Base-by-base conservation (phyloP, 2,797 vertebrate genomes). In the Varecia variegata region DNA sequence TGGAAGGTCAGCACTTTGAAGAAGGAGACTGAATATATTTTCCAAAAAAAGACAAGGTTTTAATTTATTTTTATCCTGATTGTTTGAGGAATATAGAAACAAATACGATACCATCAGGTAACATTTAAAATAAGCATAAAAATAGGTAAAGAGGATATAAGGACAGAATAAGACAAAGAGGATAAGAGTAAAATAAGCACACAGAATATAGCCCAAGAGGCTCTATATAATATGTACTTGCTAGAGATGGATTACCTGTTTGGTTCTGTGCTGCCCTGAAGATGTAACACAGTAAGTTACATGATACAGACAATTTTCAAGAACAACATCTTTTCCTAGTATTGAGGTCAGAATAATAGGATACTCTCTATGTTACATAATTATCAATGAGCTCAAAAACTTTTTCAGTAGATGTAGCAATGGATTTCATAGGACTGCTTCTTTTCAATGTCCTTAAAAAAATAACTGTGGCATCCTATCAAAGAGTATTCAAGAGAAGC, bases 1-100 rank as follows among this genome's bases (percentile, higher is more conserved):
- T 93, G 10, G 23, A 23, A 85, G 83, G 58, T 92, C 38, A 90
- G 50, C 43, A 76, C 25, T 94, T 90, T 96, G 58, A 96, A 93
- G 68, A 81, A 93, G 76, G 32, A 88, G 7, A 86, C 20, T 86
- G 40, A 94, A 43, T 67, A 58, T 52, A 15, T 95, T 83, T 67
- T 47, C 65, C 7, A 68, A 50, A 93, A 43, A 43, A 74, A 43
- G 67, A n/a, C 10, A 77, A 30, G 14, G 2, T 93, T 95, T 96
- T 88, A 76, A 50, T 73, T 94, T 88, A 47, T n/a, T 94, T 93
- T 82, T 93, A 87, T 84, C 56, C 25, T 88, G 12, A 56, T 79
- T 85, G 5, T 50, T 50, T 92, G 20, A 68, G n/a, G 25, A 83
- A 74, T 87, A 43, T 43, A 83, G 38, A 93, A 93, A 90, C 70